A percentile compares a stretch with the other conserved stretches of the same genome.
phyloP scores from a whole-genome alignment of 2,113 vertebrate genomes.

The Coptodon bakossiorum region DNA sequence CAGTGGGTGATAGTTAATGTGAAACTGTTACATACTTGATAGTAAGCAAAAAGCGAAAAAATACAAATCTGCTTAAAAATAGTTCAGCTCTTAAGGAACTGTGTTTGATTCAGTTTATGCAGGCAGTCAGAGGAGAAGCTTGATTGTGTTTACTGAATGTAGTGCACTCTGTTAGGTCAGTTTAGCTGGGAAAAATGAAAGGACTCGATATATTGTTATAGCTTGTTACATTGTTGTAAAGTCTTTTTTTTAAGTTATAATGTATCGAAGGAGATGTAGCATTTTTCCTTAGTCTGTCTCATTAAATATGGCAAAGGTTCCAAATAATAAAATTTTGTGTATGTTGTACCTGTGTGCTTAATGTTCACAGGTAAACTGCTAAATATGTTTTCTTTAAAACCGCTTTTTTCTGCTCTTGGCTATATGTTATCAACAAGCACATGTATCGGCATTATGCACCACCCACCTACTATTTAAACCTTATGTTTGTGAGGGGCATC shows the following conservation, averaged over 20 bases:
- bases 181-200: background rate
- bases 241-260: background rate
- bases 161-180: background rate
- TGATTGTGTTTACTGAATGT: background rate
- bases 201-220: rapidly evolving
- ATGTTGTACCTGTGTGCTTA: background rate
- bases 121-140: rapidly evolving
- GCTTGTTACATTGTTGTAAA: rapidly evolving
- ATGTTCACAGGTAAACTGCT: background rate
- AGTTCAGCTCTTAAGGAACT: background rate
- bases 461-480: background rate
- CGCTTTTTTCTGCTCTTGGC: background rate
- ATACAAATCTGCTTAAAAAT: background rate
- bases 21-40: background rate
- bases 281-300: background rate
- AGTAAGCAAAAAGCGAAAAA: rapidly evolving
- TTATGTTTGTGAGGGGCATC: background rate
- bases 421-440: background rate
- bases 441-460: background rate
- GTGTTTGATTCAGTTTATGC: background rate
- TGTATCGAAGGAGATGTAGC: background rate
- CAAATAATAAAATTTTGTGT: background rate
- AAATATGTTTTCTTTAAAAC: background rate
- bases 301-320: background rate
- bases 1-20: background rate